Evolutionary conservation across 2,888 invertebrate genomes (phyloP).

Genomic region (Microplitis manilae): DNA sequence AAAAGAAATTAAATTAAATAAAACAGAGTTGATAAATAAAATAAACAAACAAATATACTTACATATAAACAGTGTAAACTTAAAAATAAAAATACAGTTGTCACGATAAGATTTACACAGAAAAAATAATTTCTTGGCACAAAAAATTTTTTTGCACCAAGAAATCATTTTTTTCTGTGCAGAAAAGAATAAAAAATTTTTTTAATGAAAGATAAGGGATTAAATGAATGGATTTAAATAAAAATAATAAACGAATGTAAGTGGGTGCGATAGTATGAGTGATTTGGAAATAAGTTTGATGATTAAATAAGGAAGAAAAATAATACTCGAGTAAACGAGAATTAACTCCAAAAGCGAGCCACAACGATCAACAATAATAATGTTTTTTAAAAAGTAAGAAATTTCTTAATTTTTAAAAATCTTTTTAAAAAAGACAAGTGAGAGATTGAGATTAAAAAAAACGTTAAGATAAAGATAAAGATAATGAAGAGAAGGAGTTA

Average conservation of each 20-base stretch:
- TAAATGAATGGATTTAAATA: not conserved
- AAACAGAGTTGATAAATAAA: slow-evolving; percentile 35
- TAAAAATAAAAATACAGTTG: no score
- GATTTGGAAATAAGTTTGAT: slow-evolving; percentile 42
- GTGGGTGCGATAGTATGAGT: slow-evolving; percentile 48
- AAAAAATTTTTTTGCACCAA: no score
- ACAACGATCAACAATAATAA: slow-evolving; percentile 58
- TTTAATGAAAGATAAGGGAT: slow-evolving; percentile 17
- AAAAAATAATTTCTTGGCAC: no score
- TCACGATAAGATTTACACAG: no score
- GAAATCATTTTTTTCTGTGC: no score
- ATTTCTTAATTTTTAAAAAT: no score
- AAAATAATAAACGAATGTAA: slow-evolving; percentile 37
- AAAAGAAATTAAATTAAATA: slow-evolving; percentile 5
- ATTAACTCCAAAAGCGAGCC: slow-evolving; percentile 55
- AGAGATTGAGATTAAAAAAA: slow-evolving; percentile 41
- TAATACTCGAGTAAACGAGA: slow-evolving; percentile 47
- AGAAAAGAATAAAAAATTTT: not conserved
- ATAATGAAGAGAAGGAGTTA: slow-evolving; percentile 34
- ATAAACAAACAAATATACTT: slow-evolving; percentile 42
- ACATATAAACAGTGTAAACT: slow-evolving; percentile 24
- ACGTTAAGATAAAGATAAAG: slow-evolving; percentile 45
- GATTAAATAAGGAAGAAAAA: slow-evolving; percentile 41
- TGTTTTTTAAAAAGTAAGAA: no score
- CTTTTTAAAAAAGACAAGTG: slow-evolving; percentile 23